Evolutionary conservation across 2,888 invertebrate species (phyloP), one percentile per base, ranked within the genome.

Genomic region (Oligia strigilis): DNA sequence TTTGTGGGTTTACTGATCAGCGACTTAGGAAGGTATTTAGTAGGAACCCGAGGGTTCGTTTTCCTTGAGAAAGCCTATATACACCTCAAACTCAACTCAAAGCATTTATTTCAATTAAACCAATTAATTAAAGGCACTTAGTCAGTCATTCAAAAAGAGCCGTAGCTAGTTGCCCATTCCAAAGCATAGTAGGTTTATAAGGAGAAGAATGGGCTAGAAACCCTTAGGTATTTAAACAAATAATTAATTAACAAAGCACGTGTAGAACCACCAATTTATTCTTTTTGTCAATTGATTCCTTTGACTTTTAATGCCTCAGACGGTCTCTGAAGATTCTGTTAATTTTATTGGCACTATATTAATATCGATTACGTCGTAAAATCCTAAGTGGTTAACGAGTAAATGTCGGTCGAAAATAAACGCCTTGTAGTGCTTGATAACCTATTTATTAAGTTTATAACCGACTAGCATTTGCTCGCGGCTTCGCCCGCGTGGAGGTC

Each of bases 291-390:
- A 83, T 70, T 75, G 60, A 36, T 77, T 60, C 60, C 77, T 49
- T 77, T 60, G 36, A 76, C 29, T 75, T 72, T 46, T 36, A 76
- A 76, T 60, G 60, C 36, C 40, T 36, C 43, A 67, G 76, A 81
- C 75, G 72, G 64, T 71, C 81, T 77, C 79, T 75, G 75, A 79
- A 82, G 76, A 78, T 77, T 85, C 73, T 80, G 79, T 86, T 83
- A 86, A 89, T 75, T 88, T 89, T 89, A 90, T 89, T 74, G 82
- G 58, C 76, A 71, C 75, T 87, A 85, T 89, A 92, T 91, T 92
- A 90, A 87, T 84, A 89, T 87, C 84, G 84, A 87, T 82, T 82
- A 78, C 79, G 80, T 91, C 92, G 90, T 92, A 91, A 93, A 92
- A 90, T 84, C 71, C 78, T 88, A 88, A 87, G 78, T 86, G 88